Percentiles rank a stretch among this genome's conserved stretches.
These are phyloP conservation scores for Caenorhabditis sp. DNA, from an alignment of 2,888 invertebrate genomes.

Conservation along the genomic window DNA sequence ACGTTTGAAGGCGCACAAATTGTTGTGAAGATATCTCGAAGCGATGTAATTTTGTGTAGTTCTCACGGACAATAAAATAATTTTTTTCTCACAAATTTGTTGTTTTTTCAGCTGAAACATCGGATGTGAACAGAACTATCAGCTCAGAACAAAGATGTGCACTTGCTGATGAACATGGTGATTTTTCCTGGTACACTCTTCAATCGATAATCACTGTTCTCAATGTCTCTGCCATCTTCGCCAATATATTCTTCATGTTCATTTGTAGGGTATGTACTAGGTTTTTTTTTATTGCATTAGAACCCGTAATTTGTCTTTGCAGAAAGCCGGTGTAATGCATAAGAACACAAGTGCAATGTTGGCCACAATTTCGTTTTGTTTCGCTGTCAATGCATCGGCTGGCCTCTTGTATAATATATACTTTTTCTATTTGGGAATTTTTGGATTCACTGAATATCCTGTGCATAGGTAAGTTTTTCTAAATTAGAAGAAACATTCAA, in stretches of 20 bases:
- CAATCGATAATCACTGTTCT: slow-evolving; percentile 35
- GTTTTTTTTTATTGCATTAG: neutral
- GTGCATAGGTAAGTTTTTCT: slow-evolving; percentile 20
- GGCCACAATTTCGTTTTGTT: slow-evolving; percentile 38
- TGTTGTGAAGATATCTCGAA: no score
- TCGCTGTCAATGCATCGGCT: slow-evolving; percentile 34
- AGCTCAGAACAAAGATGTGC: slow-evolving; percentile 10
- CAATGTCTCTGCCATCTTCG: slow-evolving; percentile 30
- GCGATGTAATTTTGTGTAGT: no score
- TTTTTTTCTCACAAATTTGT: neutral
- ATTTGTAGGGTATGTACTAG: slow-evolving; percentile 19
- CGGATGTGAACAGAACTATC: neutral
- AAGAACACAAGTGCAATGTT: slow-evolving; percentile 40
- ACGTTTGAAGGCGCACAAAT: no score
- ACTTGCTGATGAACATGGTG: slow-evolving; percentile 26
- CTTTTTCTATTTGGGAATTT: slow-evolving; percentile 38
- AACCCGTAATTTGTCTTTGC: slow-evolving; percentile 3
- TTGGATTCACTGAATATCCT: slow-evolving; percentile 29
- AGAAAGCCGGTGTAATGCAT: slow-evolving; percentile 42
- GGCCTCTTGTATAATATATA: slow-evolving; percentile 43
- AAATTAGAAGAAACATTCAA: no score
- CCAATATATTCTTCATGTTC: slow-evolving; percentile 35
- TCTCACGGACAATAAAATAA: no score
- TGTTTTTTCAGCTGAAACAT: neutral
- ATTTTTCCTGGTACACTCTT: slow-evolving; percentile 32